Percentiles rank a stretch among this genome's conserved stretches.
These are phyloP conservation scores for Pilophorus perplexus DNA, from an alignment of 2,888 invertebrate genomes.

Conservation along the genomic window DNA sequence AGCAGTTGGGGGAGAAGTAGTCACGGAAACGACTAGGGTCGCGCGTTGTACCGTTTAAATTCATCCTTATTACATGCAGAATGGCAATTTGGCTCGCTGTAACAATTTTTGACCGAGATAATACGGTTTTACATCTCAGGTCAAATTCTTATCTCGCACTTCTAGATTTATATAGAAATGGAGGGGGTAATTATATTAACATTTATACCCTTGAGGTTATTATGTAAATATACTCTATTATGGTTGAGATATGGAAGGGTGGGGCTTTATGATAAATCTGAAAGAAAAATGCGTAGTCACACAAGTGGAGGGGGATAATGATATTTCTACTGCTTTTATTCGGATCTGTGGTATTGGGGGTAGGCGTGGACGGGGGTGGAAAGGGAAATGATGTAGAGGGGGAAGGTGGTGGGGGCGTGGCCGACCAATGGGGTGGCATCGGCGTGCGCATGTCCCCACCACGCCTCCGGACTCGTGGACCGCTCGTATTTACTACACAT, in stretches of 20 bases:
- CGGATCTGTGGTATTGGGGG: constrained; percentile 50
- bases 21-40: no score
- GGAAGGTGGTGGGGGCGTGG: constrained; percentile 47
- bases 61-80: no score
- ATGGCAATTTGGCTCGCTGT: no score
- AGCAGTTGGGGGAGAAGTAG: no score
- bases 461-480: constrained; percentile 50
- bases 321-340: constrained; percentile 47
- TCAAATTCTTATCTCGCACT: constrained; percentile 1
- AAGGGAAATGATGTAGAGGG: no score
- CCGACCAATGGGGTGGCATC: constrained; percentile 46
- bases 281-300: constrained; percentile 45
- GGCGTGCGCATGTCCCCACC: constrained; percentile 52
- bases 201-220: constrained; percentile 45
- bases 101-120: constrained; percentile 13
- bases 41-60: no score
- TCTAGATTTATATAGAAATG: constrained; percentile 11
- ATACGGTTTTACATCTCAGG: constrained; percentile 3
- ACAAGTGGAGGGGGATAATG: constrained; percentile 43
- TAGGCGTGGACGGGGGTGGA: constrained; percentile 50
- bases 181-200: constrained; percentile 45
- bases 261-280: constrained; percentile 45
- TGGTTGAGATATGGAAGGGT: constrained; percentile 37
- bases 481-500: constrained; percentile 45
- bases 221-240: constrained; percentile 46